Base-by-base conservation (phyloP, 2,113 vertebrate species). In the Apteryx owenii region DNA sequence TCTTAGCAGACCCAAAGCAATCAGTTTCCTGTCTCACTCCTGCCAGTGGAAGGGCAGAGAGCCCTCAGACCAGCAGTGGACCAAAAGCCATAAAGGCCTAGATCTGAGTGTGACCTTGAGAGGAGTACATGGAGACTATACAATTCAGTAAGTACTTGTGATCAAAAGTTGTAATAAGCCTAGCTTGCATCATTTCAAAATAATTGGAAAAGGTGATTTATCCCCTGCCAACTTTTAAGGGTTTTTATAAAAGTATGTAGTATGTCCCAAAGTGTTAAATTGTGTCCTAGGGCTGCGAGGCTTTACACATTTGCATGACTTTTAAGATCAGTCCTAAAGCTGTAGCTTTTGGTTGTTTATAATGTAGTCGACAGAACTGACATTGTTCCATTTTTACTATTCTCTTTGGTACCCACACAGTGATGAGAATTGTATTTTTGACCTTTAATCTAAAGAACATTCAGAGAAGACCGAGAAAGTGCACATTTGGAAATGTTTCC, bases 281-380 rank as follows among this genome's bases (percentile, higher is more conserved):
- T 89, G 68, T 97, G 95, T 95, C 95, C 95, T 93, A 96, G 96
- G 97, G 93, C 96, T 98, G 95, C 95, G 97, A 91, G 62, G 92
- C 96, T 97, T 98, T 96, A 98, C 97, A 97, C 88, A 95, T 96
- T 97, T 97, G 92, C 97, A 97, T 95, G 90, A 95, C 70, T 97
- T 93, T 83, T 95, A 40, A 94, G 96, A 98, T 98, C 95, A 93
- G 95, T 96, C 81, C 80, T 92, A 93, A 92, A 90, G 88, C 83
- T 81, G 92, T 95, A 95, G 89, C 78, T 89, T 93, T 97, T 2
- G 3, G 87, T 93, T 97, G 92, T 97, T 96, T 96, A 96, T 95
- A 95, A 97, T 89, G 62, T 65, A 81, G 86, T 87, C 90, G 94
- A n/a, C 93, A 93, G 86, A 97, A 95, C 65, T 75, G 62, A 86